These are phyloP conservation scores for Hemicordylus capensis DNA, from an alignment of 2,113 vertebrate species.

Conservation along the genomic window DNA sequence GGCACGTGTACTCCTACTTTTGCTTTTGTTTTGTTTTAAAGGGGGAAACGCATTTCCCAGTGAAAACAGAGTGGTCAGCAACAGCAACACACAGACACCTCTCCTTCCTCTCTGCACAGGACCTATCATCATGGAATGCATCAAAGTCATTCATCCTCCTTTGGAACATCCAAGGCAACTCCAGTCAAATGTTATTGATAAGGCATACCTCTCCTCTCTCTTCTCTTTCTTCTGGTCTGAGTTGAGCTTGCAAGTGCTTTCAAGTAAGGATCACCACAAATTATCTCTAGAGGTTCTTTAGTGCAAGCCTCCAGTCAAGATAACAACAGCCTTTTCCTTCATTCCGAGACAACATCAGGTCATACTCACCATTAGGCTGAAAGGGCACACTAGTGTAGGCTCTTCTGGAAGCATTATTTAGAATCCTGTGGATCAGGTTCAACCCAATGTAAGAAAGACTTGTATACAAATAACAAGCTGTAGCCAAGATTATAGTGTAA, in stretches of 20 bases:
- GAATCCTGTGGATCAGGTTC: constrained; percentile 87
- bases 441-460: constrained; percentile 91
- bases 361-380: constrained; percentile 86
- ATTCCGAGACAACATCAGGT: not conserved
- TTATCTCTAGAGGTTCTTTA: not conserved
- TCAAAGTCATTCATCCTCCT: not conserved
- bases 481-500: constrained; percentile 83
- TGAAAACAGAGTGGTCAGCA: not conserved
- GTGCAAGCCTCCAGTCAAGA: not conserved
- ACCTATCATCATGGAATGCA: too few species aligned
- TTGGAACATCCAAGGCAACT: not conserved
- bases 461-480: constrained; percentile 88
- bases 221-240: not conserved
- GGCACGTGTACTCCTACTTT: not conserved
- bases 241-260: not conserved
- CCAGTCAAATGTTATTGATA: too few species aligned
- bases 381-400: constrained; percentile 86
- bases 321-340: not conserved
- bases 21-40: not conserved
- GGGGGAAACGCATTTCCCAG: not conserved
- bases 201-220: not conserved
- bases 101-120: not conserved
- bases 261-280: not conserved
- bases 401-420: constrained; percentile 81
- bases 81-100: not conserved